phyloP scores from a whole-genome alignment of 2,888 invertebrate genomes.

The Erebia ligea region DNA sequence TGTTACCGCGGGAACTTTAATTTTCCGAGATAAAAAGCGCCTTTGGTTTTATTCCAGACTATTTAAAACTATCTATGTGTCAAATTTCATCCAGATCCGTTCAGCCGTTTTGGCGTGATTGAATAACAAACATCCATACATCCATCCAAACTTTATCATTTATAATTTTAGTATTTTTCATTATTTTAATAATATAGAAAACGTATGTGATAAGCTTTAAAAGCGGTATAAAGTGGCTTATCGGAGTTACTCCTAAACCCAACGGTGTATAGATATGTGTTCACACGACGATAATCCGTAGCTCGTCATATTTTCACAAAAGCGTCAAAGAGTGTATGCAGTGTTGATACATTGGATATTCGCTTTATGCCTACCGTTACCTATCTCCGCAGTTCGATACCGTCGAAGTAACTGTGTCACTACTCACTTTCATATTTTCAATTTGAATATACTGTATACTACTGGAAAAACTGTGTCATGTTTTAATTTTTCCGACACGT shows the following conservation, averaged over 20 bases:
- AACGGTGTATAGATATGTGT: not conserved
- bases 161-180: not conserved
- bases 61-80: too few species aligned
- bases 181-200: not conserved
- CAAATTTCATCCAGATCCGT: too few species aligned
- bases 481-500: constrained; percentile 12
- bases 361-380: constrained; percentile 14
- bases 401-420: constrained; percentile 20
- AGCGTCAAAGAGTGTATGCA: constrained; percentile 18
- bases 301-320: constrained; percentile 16
- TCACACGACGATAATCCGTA: constrained; percentile 5
- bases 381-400: constrained; percentile 12
- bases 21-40: too few species aligned
- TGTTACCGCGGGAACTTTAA: too few species aligned
- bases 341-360: constrained; percentile 21
- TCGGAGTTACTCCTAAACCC: constrained; percentile 8
- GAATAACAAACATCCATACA: too few species aligned
- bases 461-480: constrained; percentile 14
- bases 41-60: too few species aligned
- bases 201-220: not conserved
- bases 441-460: constrained; percentile 8
- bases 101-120: too few species aligned
- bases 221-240: constrained; percentile 3
- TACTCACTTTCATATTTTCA: constrained; percentile 17
- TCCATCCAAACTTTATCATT: too few species aligned